These are phyloP conservation scores for Piliocolobus tephrosceles DNA, from an alignment of 2,113 vertebrate species.

Conservation along the genomic window DNA sequence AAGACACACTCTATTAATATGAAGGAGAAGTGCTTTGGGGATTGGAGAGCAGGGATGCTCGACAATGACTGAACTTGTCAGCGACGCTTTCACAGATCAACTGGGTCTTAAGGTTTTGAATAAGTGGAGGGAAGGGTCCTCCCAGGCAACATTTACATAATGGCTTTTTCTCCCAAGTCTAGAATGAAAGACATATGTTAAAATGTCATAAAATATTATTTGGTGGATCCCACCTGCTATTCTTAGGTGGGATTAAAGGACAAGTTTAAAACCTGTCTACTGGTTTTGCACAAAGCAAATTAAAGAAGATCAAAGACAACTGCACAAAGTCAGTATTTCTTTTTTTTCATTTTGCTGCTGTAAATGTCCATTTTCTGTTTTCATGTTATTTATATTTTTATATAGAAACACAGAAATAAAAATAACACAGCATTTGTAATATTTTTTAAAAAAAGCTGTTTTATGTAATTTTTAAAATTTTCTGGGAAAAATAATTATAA, in stretches of 20 bases:
- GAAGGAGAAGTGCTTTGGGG: background rate
- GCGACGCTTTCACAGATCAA: background rate
- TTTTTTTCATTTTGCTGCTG: background rate
- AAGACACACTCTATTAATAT: background rate
- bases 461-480: background rate
- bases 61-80: background rate
- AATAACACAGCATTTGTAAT: background rate
- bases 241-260: background rate
- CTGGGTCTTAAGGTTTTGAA: background rate
- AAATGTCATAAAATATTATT: background rate
- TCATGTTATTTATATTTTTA: background rate
- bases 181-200: background rate
- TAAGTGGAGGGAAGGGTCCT: background rate
- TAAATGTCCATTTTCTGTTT: background rate
- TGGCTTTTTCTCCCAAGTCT: background rate
- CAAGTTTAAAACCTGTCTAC: background rate
- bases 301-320: background rate
- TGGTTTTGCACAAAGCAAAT: background rate
- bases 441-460: background rate
- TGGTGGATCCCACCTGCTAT: background rate
- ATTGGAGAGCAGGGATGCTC: background rate
- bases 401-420: background rate
- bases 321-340: rapidly evolving
- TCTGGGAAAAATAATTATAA: background rate
- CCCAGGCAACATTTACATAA: background rate